A percentile compares a stretch with the other conserved stretches of the same genome.
Conservation (phyloP, 2,888 invertebrate species). For the Cerastis rubricosa region DNA sequence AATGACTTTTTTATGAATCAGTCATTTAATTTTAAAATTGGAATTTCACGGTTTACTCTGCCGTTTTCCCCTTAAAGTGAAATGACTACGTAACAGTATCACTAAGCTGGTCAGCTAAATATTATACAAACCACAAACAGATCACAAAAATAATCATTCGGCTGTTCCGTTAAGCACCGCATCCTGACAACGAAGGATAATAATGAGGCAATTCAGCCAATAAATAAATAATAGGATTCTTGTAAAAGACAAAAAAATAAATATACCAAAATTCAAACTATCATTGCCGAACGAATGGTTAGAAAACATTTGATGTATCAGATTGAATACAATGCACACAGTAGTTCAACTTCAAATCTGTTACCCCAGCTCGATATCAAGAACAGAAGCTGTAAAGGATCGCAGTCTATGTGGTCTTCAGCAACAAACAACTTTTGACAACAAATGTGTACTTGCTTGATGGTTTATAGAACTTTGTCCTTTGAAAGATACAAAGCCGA, state of each 20-base stretch:
- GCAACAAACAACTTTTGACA: conserved; percentile 62
- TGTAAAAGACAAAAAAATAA: background rate
- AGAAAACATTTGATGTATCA: conserved; percentile 22
- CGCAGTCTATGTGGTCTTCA: conserved; percentile 53
- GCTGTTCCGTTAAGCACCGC: background rate
- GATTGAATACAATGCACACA: conserved; percentile 27
- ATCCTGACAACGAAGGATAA: background rate
- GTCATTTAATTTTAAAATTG: too few species aligned
- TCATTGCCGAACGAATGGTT: background rate
- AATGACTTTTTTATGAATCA: too few species aligned
- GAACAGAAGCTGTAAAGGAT: conserved; percentile 43
- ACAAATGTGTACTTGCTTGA: conserved; percentile 61
- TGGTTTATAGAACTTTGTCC: conserved; percentile 76
- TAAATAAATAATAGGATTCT: background rate
- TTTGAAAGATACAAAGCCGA: conserved; percentile 75
- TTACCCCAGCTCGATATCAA: conserved; percentile 26
- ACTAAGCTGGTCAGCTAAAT: background rate
- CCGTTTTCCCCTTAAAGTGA: background rate
- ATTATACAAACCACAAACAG: background rate
- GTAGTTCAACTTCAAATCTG: conserved; percentile 8
- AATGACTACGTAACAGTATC: background rate
- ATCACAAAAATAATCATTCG: background rate
- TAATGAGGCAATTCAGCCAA: background rate
- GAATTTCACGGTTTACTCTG: too few species aligned
- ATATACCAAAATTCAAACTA: conserved; percentile 6